These are phyloP conservation scores for Microtus pennsylvanicus DNA, from an alignment of 2,113 vertebrate genomes.

Conservation along the genomic window DNA sequence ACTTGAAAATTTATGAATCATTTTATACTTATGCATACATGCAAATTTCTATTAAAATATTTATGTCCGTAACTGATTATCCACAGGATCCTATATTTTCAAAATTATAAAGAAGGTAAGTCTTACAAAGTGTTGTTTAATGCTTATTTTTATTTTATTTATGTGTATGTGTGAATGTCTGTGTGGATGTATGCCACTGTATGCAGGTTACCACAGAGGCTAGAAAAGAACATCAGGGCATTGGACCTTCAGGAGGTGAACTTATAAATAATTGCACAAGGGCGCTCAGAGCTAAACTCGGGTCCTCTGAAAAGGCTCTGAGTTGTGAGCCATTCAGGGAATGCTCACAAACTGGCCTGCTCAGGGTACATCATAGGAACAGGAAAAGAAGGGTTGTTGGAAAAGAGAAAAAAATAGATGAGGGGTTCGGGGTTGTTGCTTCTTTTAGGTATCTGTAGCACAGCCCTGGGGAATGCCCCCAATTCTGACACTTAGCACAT, in stretches of 20 bases:
- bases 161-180: not conserved
- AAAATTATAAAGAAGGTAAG: not conserved
- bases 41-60: constrained; percentile 14
- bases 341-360: not conserved
- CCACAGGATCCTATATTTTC: not conserved
- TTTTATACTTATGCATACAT: not conserved
- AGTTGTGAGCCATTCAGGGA: not conserved
- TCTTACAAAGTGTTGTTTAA: not conserved
- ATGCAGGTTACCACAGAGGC: not conserved
- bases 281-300: too few species aligned
- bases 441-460: not conserved
- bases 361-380: not conserved
- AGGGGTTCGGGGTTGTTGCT: not conserved
- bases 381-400: not conserved
- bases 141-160: not conserved
- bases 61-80: constrained; percentile 2
- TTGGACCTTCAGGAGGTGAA: not conserved
- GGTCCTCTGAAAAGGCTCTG: not conserved
- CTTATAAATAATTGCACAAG: not conserved
- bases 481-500: not conserved
- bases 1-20: not conserved
- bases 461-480: too few species aligned
- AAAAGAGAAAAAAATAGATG: not conserved
- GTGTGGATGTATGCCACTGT: not conserved
- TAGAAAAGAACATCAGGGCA: not conserved